A percentile compares a stretch with the other conserved stretches of the same genome.
These are phyloP conservation scores for Montifringilla adamsi DNA, from an alignment of 2,113 vertebrate genomes.

Conservation along the genomic window DNA sequence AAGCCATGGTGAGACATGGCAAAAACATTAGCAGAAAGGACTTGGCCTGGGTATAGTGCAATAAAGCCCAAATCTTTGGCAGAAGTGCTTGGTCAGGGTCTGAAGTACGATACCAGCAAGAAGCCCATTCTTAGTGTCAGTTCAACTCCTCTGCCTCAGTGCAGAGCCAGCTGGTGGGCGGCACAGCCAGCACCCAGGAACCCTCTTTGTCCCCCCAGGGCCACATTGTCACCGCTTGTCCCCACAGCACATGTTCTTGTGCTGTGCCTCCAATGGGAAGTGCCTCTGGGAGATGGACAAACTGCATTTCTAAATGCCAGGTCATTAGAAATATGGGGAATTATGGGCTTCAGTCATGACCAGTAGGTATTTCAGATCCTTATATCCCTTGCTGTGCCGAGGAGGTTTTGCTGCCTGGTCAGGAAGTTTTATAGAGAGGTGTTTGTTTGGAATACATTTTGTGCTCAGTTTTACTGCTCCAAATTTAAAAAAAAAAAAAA, in stretches of 20 bases:
- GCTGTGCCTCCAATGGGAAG: background rate
- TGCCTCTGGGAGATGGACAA: background rate
- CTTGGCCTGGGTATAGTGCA: constrained; percentile 80
- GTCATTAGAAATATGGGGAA: background rate
- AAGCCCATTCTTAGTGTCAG: background rate
- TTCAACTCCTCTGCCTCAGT: background rate
- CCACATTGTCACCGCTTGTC: accelerated
- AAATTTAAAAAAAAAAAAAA: background rate
- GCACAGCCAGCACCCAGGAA: background rate
- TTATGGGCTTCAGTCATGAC: background rate
- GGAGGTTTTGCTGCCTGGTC: background rate
- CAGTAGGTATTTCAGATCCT: constrained; percentile 67
- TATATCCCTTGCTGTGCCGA: background rate
- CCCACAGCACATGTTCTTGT: accelerated
- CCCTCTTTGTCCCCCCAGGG: background rate
- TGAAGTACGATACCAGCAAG: constrained; percentile 48
- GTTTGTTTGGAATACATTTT: constrained; percentile 57
- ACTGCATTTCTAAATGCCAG: accelerated
- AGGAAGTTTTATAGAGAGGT: background rate
- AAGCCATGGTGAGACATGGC: constrained; percentile 82
- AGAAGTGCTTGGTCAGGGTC: constrained; percentile 59
- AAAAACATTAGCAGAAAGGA: constrained; percentile 77
- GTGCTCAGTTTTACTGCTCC: constrained; percentile 22
- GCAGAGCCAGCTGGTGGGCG: background rate
- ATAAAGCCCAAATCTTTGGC: constrained; percentile 43